A percentile compares a stretch with the other conserved stretches of the same genome.
These are phyloP conservation scores for Phyllostomus discolor DNA, from an alignment of 2,113 vertebrate species.

Conservation along the genomic window DNA sequence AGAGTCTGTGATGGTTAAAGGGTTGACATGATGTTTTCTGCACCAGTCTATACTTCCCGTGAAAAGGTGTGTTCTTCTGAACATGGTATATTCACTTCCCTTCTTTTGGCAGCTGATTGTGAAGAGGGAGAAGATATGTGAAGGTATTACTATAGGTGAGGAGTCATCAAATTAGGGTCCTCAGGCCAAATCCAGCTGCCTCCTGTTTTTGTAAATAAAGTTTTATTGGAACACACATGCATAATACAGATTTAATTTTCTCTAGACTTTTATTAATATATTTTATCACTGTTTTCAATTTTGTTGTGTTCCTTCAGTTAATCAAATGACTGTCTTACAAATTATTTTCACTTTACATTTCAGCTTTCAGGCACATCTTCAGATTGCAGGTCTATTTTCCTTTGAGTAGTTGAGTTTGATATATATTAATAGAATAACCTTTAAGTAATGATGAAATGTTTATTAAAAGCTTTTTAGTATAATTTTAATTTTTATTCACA, in stretches of 20 bases:
- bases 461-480: slow-evolving; percentile 11
- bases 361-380: background rate
- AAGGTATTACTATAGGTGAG: background rate
- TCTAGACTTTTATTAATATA: background rate
- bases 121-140: background rate
- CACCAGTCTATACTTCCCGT: background rate
- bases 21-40: background rate
- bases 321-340: background rate
- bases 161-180: background rate
- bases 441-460: background rate
- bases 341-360: slow-evolving; percentile 8
- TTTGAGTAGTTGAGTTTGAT: slow-evolving; percentile 5
- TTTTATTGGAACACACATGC: background rate
- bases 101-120: background rate
- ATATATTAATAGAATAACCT: background rate
- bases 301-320: background rate
- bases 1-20: background rate
- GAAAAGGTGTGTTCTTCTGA: background rate
- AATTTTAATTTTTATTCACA: slow-evolving; percentile 46
- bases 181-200: background rate
- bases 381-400: background rate
- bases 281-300: background rate
- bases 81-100: background rate
- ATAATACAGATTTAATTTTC: slow-evolving; percentile 14
- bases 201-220: background rate